Percentiles rank a stretch among this genome's conserved stretches.
Conservation (phyloP, 2,797 vertebrate species). For the Potorous gilbertii region DNA sequence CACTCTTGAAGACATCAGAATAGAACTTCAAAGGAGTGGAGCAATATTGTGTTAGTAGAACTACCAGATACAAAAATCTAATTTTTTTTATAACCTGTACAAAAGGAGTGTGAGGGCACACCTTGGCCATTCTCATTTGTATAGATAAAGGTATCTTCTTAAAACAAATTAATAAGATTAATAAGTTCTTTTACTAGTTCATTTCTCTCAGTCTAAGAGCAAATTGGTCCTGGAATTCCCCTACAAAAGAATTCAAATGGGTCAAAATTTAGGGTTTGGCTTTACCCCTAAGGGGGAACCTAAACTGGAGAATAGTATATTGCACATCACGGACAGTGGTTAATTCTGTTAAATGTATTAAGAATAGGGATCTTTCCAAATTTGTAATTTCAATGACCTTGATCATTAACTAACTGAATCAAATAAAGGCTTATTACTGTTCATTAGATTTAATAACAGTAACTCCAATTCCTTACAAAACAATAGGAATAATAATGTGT, state of each 20-base stretch:
- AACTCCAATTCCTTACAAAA: not conserved
- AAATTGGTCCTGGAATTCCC: conserved; percentile 40
- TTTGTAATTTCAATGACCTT: conserved; percentile 32
- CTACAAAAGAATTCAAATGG: conserved; percentile 54
- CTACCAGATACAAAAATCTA: not conserved
- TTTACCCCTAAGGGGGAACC: conserved; percentile 9
- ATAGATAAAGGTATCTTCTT: conserved; percentile 56
- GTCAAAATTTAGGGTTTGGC: conserved; percentile 40
- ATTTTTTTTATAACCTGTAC: not conserved
- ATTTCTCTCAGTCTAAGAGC: conserved; percentile 44
- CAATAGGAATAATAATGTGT: not conserved
- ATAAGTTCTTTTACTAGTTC: conserved; percentile 53
- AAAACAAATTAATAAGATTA: conserved; percentile 56
- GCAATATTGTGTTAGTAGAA: not conserved
- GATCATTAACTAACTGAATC: conserved; percentile 12
- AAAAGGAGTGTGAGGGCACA: conserved; percentile 35
- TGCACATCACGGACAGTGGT: not conserved
- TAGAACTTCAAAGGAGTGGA: not conserved
- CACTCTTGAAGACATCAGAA: not conserved
- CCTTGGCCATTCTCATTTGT: conserved; percentile 55
- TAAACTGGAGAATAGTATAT: not conserved
- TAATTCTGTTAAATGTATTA: not conserved
- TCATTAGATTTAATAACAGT: not conserved
- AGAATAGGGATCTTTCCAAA: not conserved
- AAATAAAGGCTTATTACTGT: not conserved